Conservation (phyloP, 2,113 vertebrate species). For the Sinocyclocheilus rhinocerous region DNA sequence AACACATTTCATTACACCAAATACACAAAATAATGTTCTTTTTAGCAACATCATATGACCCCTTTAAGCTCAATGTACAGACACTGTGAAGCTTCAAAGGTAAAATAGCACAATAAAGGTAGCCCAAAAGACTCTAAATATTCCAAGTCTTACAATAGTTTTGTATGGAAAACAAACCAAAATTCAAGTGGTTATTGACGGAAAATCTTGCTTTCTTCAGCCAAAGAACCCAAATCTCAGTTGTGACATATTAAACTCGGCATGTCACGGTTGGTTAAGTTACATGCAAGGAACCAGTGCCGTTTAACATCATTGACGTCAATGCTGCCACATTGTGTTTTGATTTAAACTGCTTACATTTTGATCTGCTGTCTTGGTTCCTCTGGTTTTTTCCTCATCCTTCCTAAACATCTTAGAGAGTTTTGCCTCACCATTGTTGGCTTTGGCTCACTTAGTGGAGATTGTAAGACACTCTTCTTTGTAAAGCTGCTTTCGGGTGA, state of each 20-base stretch:
- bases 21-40: too few species aligned
- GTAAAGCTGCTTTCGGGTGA: not conserved
- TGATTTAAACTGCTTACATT: conserved; percentile 8
- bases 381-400: not conserved
- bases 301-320: not conserved
- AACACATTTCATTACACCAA: too few species aligned
- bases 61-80: too few species aligned
- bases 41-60: too few species aligned
- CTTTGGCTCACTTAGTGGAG: not conserved
- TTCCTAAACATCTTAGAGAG: not conserved
- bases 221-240: not conserved
- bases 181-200: not conserved
- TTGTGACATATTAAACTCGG: not conserved
- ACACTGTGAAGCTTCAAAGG: not conserved
- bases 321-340: not conserved
- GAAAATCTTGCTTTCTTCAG: not conserved
- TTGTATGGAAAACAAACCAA: not conserved
- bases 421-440: not conserved
- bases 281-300: too few species aligned
- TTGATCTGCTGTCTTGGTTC: not conserved
- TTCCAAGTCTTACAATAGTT: too few species aligned
- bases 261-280: not conserved
- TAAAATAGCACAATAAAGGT: too few species aligned
- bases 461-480: not conserved
- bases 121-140: too few species aligned